A percentile compares a stretch with the other conserved stretches of the same genome.
Evolutionary conservation across 53 echinoderm and acorn worm species (phyloP).

Genomic region (Antedon mediterranea): DNA sequence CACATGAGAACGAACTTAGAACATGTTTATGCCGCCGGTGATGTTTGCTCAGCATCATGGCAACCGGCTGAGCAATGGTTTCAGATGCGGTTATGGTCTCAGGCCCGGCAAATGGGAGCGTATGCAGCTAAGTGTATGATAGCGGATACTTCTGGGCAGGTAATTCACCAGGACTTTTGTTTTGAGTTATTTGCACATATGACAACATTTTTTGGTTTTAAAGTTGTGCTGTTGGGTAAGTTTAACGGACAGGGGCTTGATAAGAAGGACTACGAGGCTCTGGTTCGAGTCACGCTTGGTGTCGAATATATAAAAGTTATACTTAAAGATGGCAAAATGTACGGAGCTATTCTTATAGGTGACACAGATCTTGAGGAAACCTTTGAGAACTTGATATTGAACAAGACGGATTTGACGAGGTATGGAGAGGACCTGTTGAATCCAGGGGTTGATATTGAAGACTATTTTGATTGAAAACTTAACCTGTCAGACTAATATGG

Average conservation of each 20-base stretch:
- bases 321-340: constrained; percentile 64
- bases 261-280: constrained; percentile 47
- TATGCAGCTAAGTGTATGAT: constrained; percentile 82
- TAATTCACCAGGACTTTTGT: constrained; percentile 76
- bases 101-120: constrained; percentile 94
- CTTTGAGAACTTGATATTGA: constrained; percentile 91
- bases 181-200: constrained; percentile 93
- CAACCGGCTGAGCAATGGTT: constrained; percentile 68
- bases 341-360: constrained; percentile 80
- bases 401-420: constrained; percentile 53
- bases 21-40: constrained; percentile 81
- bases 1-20: constrained; percentile 73
- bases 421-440: constrained; percentile 82
- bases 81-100: constrained; percentile 95
- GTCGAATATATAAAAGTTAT: constrained; percentile 76
- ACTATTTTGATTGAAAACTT: constrained; percentile 85
- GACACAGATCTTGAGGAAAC: constrained; percentile 95
- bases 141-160: constrained; percentile 25
- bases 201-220: constrained; percentile 89
- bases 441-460: constrained; percentile 93
- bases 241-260: constrained; percentile 79
- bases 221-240: constrained; percentile 83
- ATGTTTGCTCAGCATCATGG: constrained; percentile 86
- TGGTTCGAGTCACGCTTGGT: constrained; percentile 74
- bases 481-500: too few species aligned